Evolutionary conservation across 2,113 vertebrate species (phyloP).

Genomic region (Callaeas wilsoni): DNA sequence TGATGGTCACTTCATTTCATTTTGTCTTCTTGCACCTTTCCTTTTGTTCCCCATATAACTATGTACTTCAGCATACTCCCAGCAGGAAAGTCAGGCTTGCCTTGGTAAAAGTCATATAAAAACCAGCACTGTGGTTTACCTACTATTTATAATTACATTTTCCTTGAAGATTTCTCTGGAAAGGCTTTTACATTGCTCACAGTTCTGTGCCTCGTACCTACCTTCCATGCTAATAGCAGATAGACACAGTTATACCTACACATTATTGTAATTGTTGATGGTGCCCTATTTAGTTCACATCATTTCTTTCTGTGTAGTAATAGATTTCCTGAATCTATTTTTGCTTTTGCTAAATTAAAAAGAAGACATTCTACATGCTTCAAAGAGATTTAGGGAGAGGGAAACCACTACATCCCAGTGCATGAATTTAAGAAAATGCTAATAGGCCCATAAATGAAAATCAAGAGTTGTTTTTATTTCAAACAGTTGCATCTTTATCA

Average conservation of each 20-base stretch:
- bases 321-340: neutral
- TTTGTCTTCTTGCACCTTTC: neutral
- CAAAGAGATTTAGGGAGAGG: neutral
- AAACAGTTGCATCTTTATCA: neutral
- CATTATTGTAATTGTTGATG: neutral
- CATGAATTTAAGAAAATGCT: conserved; percentile 25
- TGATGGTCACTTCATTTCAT: neutral
- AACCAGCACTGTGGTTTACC: neutral
- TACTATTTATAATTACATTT: neutral
- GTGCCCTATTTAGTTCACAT: neutral
- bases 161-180: neutral
- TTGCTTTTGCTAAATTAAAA: neutral
- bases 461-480: neutral
- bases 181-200: neutral
- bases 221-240: neutral
- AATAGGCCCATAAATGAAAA: conserved; percentile 15
- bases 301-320: neutral
- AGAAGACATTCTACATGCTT: neutral
- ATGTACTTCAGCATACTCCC: neutral
- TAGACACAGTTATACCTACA: neutral
- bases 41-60: neutral
- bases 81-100: neutral
- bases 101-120: neutral
- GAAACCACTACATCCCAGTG: neutral
- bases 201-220: neutral